Base-by-base conservation (phyloP, 2,797 vertebrate species). In the Chromis chromis region DNA sequence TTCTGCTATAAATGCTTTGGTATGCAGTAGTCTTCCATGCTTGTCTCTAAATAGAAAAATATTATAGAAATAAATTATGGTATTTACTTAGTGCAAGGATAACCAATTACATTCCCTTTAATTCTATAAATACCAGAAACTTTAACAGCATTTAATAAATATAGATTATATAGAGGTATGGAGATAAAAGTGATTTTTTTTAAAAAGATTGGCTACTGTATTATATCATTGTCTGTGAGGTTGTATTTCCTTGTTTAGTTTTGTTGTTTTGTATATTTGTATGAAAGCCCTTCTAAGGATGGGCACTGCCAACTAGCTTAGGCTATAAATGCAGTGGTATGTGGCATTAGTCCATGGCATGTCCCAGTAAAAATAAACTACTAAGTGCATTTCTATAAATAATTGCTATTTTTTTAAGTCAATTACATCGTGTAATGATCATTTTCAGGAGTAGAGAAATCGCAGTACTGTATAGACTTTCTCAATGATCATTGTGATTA, bases 281-380 rank as follows among this genome's bases (percentile, higher is more conserved):
- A 49, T 49, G n/a, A 21, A 21, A 17, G n/a, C n/a, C n/a, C 27
- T 50, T 55, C 28, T 63, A 67, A 44, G 57, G 67, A 64, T 1
- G 2, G 17, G 22, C 49, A 64, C 3, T 46, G 13, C 50, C 59
- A 57, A 65, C 56, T 8, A 12, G 28, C 59, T 50, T n/a, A 3
- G 55, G 39, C 64, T 75, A 77, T 66, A 68, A 81, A 42, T 44
- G 56, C 13, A 24, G 49, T 8, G 9, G 17, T 50, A 70, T 70
- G 66, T 54, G 64, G n/a, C 66, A 58, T 5, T 22, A 27, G 36
- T 36, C 72, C 74, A 61, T 55, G 19, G 8, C 50, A 36, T 42
- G 55, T n/a, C 17, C 28, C 27, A 48, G 5, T 65, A 57, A 78
- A 78, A 68, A 73, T 66, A 73, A 65, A 31, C 49, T 0, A 2